Conservation (phyloP, 2,797 vertebrate species). For the Avahi laniger region DNA sequence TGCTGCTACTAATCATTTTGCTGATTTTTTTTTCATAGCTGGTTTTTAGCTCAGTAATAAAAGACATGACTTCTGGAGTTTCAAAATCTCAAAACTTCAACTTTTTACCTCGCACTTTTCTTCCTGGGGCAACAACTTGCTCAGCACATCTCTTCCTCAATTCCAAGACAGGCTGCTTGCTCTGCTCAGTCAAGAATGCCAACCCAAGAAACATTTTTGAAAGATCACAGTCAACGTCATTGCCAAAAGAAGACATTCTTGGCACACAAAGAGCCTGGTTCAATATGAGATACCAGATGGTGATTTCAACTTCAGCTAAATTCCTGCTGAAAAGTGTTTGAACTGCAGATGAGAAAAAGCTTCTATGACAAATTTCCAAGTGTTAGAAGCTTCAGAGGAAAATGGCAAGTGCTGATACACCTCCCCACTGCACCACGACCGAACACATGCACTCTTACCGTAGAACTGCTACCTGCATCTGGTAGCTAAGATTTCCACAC, state of each 20-base stretch:
- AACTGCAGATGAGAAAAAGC: constrained; percentile 76
- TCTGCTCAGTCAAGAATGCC: constrained; percentile 68
- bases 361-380: constrained; percentile 75
- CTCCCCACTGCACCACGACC: background rate
- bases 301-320: constrained; percentile 74
- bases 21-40: background rate
- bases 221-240: constrained; percentile 70
- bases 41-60: constrained; percentile 28
- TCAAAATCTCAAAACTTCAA: constrained; percentile 49
- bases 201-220: constrained; percentile 67
- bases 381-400: constrained; percentile 64
- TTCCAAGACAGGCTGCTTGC: constrained; percentile 75
- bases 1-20: background rate
- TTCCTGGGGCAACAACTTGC: constrained; percentile 22
- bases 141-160: constrained; percentile 51
- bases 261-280: constrained; percentile 64
- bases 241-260: constrained; percentile 77
- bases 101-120: constrained; percentile 55
- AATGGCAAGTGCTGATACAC: constrained; percentile 66
- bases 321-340: constrained; percentile 76
- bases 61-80: background rate
- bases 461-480: background rate
- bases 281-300: constrained; percentile 79
- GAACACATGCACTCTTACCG: background rate
- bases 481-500: background rate